These are phyloP conservation scores for Ceyx melanurus DNA, from an alignment of 2,113 vertebrate species.

Conservation along the genomic window DNA sequence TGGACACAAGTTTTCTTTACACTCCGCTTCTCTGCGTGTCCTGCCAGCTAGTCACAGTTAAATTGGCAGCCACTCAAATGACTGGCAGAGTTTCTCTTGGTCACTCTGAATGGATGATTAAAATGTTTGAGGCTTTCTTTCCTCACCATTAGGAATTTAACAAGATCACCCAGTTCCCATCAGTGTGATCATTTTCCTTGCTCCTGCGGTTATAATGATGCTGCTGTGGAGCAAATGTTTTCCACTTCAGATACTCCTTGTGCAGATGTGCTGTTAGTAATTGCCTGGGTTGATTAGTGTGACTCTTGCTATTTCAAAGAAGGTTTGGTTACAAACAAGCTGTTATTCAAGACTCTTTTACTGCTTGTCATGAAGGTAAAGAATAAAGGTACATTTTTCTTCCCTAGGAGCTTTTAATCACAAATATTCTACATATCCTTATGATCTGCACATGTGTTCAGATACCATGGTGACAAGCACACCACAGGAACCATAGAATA, in stretches of 20 bases:
- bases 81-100: conserved; percentile 28
- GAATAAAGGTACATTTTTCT: conserved; percentile 48
- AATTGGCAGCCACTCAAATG: conserved; percentile 26
- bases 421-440: conserved; percentile 29
- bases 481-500: conserved; percentile 37
- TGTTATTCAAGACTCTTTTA: conserved; percentile 31
- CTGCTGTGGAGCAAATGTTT: conserved; percentile 55
- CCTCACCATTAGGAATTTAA: conserved; percentile 48
- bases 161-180: conserved; percentile 54
- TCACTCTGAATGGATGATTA: conserved; percentile 55
- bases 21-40: neutral
- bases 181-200: neutral
- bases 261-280: conserved; percentile 55
- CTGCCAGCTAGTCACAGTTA: conserved; percentile 31
- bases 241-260: conserved; percentile 34
- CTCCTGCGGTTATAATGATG: conserved; percentile 27
- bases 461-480: conserved; percentile 60
- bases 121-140: conserved; percentile 55
- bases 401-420: conserved; percentile 50
- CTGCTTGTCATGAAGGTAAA: conserved; percentile 8
- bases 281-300: conserved; percentile 43
- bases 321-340: conserved; percentile 22
- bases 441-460: conserved; percentile 13
- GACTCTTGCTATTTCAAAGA: conserved; percentile 34
- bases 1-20: conserved; percentile 9